Conservation (phyloP, 2,888 invertebrate species). For the Sisyra terminalis region DNA sequence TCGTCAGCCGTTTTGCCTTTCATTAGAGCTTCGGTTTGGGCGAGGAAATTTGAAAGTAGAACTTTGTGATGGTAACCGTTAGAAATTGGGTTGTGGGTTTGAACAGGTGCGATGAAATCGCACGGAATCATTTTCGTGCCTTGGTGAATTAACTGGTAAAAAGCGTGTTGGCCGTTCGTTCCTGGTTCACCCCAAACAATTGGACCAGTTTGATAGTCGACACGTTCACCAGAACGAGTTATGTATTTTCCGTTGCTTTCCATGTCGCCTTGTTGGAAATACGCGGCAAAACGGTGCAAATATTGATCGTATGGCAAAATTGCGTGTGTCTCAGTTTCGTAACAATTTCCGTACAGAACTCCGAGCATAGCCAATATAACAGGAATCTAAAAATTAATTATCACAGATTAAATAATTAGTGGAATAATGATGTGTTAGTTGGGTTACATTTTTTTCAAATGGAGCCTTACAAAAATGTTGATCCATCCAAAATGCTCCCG, state of each 20-base stretch:
- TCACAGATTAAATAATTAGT: neutral
- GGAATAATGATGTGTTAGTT: conserved; percentile 4
- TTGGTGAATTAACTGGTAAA: conserved; percentile 98
- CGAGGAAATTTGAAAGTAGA: conserved; percentile 89
- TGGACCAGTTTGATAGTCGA: conserved; percentile 51
- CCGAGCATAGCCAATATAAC: conserved; percentile 85
- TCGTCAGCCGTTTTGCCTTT: conserved; percentile 28
- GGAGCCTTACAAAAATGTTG: conserved; percentile 79
- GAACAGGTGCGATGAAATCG: conserved; percentile 90
- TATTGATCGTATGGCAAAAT: conserved; percentile 98
- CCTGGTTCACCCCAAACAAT: conserved; percentile 98
- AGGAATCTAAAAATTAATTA: conserved; percentile 51
- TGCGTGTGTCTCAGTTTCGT: conserved; percentile 88
- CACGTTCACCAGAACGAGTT: conserved; percentile 45
- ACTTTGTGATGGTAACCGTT: conserved; percentile 84
- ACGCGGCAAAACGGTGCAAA: conserved; percentile 95
- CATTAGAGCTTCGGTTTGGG: conserved; percentile 98
- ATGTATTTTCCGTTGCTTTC: conserved; percentile 97
- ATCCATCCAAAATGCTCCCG: conserved; percentile 89
- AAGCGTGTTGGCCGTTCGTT: conserved; percentile 98
- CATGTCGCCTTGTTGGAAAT: conserved; percentile 99
- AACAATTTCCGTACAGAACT: conserved; percentile 90
- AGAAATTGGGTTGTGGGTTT: conserved; percentile 75
- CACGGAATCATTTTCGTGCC: conserved; percentile 75
- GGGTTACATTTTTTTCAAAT: conserved; percentile 74